Evolutionary conservation across 1,140 invertebrate genomes (phyloP).

Genomic region (Physella acuta): DNA sequence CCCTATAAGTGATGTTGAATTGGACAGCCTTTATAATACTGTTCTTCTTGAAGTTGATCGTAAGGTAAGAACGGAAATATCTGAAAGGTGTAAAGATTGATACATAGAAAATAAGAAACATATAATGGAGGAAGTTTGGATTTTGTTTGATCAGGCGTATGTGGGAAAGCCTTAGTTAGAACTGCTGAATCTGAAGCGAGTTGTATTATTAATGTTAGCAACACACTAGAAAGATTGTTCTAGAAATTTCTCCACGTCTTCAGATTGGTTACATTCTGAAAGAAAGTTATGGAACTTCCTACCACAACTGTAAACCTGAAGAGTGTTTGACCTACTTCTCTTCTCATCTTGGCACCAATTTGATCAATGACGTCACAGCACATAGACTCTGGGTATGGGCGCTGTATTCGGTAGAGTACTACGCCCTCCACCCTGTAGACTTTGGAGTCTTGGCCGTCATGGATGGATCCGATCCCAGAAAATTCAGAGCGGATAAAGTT

Average conservation of each 20-base stretch:
- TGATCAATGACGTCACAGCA: not conserved
- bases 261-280: not conserved
- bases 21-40: not conserved
- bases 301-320: not conserved
- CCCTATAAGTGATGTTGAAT: conserved; percentile 29
- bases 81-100: no score
- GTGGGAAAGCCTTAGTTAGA: no score
- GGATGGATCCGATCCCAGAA: not conserved
- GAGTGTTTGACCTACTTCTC: not conserved
- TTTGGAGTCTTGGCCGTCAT: not conserved
- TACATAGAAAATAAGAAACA: no score
- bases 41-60: conserved; percentile 23
- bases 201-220: no score
- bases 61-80: conserved; percentile 25
- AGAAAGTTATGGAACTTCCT: not conserved
- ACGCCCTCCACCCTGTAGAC: conserved; percentile 6
- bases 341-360: not conserved
- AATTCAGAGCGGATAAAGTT: not conserved
- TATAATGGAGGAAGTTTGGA: no score
- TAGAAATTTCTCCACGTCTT: no score
- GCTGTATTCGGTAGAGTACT: not conserved
- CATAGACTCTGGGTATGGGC: not conserved
- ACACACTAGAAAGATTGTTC: no score
- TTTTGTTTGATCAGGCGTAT: no score
- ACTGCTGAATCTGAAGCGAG: no score